These are phyloP conservation scores for Trigoniulus corallinus DNA, from an alignment of 1,140 invertebrate species.

Conservation along the genomic window DNA sequence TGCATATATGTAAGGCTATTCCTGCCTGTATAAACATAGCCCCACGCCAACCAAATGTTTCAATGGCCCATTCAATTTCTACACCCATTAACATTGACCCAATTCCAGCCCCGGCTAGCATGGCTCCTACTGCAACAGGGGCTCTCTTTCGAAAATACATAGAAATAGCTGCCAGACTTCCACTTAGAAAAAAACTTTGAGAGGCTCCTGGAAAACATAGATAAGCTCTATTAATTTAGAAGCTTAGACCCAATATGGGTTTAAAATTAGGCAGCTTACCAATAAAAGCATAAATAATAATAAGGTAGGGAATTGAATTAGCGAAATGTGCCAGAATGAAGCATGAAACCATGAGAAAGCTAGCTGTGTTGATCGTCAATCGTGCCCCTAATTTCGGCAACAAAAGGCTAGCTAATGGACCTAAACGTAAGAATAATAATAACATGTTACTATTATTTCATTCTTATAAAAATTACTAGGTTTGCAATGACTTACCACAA, in stretches of 20 bases:
- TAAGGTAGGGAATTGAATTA: background rate
- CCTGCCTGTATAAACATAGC: conserved; percentile 25
- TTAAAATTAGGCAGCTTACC: background rate
- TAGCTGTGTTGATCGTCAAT: background rate
- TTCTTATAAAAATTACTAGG: background rate
- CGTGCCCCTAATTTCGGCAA: background rate
- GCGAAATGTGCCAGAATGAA: background rate
- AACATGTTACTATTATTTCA: background rate
- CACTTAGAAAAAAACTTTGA: background rate
- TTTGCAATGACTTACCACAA: background rate
- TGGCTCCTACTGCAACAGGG: conserved; percentile 34
- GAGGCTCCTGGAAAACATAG: background rate
- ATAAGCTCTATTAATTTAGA: background rate
- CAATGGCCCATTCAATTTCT: conserved; percentile 21
- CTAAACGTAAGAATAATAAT: background rate
- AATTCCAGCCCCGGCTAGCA: conserved; percentile 32
- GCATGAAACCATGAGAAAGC: background rate
- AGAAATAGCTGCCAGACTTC: background rate
- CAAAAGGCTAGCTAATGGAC: background rate
- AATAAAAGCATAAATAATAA: background rate
- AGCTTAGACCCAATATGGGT: background rate
- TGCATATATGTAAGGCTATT: background rate
- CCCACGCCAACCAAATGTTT: conserved; percentile 30
- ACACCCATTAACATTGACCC: conserved; percentile 23
- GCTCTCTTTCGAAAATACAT: conserved; percentile 28